These are phyloP conservation scores for Syngnathus floridae DNA, from an alignment of 2,113 vertebrate species.

Conservation along the genomic window DNA sequence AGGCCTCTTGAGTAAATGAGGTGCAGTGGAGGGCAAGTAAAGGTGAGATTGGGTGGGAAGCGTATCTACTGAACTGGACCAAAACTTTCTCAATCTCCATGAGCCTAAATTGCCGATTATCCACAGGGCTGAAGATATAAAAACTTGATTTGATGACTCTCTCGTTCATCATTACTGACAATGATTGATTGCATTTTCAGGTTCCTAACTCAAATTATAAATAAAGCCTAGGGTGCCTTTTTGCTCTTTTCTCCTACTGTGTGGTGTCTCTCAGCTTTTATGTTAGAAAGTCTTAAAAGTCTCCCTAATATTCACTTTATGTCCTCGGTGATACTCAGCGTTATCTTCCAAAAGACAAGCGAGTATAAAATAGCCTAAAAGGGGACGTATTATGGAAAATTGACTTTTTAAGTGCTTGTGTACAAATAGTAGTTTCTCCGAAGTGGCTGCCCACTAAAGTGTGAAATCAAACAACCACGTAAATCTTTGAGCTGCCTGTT, in stretches of 20 bases:
- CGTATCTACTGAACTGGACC: neutral
- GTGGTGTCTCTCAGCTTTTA: neutral
- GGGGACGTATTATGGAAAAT: conserved; percentile 1
- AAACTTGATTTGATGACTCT: neutral
- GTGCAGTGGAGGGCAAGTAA: neutral
- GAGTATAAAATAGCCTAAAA: neutral
- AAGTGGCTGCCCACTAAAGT: neutral
- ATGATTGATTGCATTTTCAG: neutral
- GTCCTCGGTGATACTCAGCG: neutral
- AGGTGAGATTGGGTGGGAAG: neutral
- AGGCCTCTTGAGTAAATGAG: neutral
- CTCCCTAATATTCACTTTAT: neutral
- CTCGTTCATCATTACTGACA: neutral
- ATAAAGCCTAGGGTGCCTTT: neutral
- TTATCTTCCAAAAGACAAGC: neutral
- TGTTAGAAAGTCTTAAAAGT: neutral
- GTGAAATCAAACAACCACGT: neutral
- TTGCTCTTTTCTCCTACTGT: conserved; percentile 1
- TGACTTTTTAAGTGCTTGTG: neutral
- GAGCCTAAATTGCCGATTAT: neutral
- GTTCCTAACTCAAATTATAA: neutral
- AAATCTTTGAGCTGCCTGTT: neutral
- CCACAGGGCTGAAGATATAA: neutral
- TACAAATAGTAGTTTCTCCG: neutral
- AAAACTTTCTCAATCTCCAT: neutral